Percentiles rank a stretch among this genome's conserved stretches.
Conservation (phyloP, 2,888 invertebrate genomes). For the Thymelicus sylvestris region DNA sequence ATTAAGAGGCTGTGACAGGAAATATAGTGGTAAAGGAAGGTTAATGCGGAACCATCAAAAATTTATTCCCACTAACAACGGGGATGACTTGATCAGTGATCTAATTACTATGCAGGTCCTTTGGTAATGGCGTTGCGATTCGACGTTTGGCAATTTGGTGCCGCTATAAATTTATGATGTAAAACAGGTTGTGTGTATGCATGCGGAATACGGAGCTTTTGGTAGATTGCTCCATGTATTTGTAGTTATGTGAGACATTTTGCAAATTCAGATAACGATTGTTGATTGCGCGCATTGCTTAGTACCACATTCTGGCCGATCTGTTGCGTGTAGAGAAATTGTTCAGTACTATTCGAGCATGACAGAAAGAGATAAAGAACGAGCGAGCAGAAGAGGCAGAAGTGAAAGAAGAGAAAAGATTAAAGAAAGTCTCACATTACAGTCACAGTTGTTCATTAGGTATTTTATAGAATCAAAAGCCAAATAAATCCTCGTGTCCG, state of each 20-base stretch:
- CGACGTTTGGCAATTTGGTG: slow-evolving; percentile 33
- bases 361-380: too few relatives aligned
- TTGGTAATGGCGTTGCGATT: slow-evolving; percentile 28
- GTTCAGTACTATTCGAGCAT: too few relatives aligned
- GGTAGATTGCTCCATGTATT: background rate
- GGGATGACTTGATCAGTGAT: slow-evolving; percentile 37
- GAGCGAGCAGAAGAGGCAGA: too few relatives aligned
- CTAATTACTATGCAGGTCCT: slow-evolving; percentile 37
- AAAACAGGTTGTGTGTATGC: slow-evolving; percentile 17
- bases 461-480: too few relatives aligned
- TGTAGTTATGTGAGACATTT: background rate
- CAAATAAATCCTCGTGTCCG: too few relatives aligned
- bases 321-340: too few relatives aligned
- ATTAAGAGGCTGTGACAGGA: background rate
- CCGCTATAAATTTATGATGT: slow-evolving; percentile 33
- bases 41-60: slow-evolving; percentile 39
- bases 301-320: too few relatives aligned
- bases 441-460: too few relatives aligned
- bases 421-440: too few relatives aligned
- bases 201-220: slow-evolving; percentile 3
- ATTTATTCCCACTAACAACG: slow-evolving; percentile 39
- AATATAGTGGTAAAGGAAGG: slow-evolving; percentile 26
- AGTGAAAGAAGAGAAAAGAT: too few relatives aligned
- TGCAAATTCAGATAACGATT: background rate
- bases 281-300: too few relatives aligned